Evolutionary conservation across 2,888 invertebrate genomes (phyloP).

Genomic region (Kryphioiulus occultus): DNA sequence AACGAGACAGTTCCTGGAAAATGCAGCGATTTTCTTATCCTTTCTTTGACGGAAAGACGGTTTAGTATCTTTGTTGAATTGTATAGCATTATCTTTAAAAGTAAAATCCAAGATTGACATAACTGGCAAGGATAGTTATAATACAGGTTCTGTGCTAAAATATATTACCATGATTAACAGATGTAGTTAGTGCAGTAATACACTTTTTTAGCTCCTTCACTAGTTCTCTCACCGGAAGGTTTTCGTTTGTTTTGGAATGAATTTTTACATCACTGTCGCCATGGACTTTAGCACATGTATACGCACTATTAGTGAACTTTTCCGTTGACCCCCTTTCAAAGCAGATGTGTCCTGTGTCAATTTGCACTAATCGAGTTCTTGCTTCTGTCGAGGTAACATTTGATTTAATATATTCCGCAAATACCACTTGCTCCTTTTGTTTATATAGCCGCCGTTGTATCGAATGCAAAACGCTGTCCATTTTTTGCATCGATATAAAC

Average conservation of each 20-base stretch:
- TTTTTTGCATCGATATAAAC: slow-evolving; percentile 33
- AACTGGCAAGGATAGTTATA: no score
- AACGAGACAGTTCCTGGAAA: not conserved
- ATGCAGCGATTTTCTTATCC: not conserved
- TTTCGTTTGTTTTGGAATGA: not conserved
- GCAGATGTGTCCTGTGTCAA: not conserved
- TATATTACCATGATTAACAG: not conserved
- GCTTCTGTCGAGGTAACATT: not conserved
- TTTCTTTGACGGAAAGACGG: not conserved
- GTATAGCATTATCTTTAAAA: not conserved
- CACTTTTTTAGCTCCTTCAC: not conserved
- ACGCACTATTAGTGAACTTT: not conserved
- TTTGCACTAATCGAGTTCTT: not conserved
- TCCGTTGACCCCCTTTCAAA: not conserved
- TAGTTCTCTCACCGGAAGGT: not conserved
- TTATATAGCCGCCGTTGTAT: not conserved
- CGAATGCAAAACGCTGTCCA: slow-evolving; percentile 10
- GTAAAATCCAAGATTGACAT: not conserved
- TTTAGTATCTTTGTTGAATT: not conserved
- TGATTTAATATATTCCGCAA: not conserved
- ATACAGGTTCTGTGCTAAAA: no score
- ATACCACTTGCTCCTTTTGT: slow-evolving; percentile 9
- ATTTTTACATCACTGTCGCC: not conserved
- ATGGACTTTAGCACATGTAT: not conserved
- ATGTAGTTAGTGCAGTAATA: not conserved